Evolutionary conservation across 2,113 vertebrate genomes (phyloP).

Genomic region (Zingel zingel): DNA sequence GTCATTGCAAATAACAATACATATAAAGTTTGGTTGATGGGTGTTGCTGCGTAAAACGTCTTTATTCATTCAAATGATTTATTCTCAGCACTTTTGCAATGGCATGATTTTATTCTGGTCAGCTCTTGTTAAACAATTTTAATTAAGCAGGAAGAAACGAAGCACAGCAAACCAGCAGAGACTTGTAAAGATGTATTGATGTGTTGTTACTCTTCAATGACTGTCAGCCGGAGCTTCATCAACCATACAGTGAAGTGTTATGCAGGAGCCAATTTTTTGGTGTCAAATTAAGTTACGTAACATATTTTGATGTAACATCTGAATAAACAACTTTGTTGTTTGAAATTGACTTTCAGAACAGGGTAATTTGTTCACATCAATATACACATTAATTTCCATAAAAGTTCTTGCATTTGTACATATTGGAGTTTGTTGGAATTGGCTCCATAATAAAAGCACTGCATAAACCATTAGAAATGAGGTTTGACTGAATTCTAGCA

Average conservation of each 20-base stretch:
- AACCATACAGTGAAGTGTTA: constrained; percentile 37
- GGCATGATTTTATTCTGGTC: constrained; percentile 25
- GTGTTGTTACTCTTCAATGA: constrained; percentile 30
- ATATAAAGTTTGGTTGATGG: constrained; percentile 8
- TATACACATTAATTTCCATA: constrained; percentile 11
- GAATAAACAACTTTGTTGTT: constrained; percentile 26
- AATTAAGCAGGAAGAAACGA: constrained; percentile 23
- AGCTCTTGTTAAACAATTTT: not conserved
- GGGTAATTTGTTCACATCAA: constrained; percentile 8
- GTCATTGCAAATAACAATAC: constrained; percentile 17
- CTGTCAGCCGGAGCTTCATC: constrained; percentile 37
- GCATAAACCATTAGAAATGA: not conserved
- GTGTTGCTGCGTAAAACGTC: constrained; percentile 1
- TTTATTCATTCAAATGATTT: constrained; percentile 23
- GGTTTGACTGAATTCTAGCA: constrained; percentile 37
- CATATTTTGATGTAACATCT: constrained; percentile 8
- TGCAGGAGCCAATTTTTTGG: constrained; percentile 32
- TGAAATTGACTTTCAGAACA: constrained; percentile 5
- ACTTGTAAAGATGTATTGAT: constrained; percentile 27
- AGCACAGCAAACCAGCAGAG: constrained; percentile 59
- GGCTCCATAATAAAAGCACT: constrained; percentile 7
- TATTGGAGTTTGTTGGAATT: constrained; percentile 9
- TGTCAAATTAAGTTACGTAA: constrained; percentile 7
- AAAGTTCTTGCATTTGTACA: not conserved
- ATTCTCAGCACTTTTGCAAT: constrained; percentile 43